A percentile compares a stretch with the other conserved stretches of the same genome.
phyloP scores from a whole-genome alignment of 2,888 invertebrate genomes.

The Catocala fraxini region DNA sequence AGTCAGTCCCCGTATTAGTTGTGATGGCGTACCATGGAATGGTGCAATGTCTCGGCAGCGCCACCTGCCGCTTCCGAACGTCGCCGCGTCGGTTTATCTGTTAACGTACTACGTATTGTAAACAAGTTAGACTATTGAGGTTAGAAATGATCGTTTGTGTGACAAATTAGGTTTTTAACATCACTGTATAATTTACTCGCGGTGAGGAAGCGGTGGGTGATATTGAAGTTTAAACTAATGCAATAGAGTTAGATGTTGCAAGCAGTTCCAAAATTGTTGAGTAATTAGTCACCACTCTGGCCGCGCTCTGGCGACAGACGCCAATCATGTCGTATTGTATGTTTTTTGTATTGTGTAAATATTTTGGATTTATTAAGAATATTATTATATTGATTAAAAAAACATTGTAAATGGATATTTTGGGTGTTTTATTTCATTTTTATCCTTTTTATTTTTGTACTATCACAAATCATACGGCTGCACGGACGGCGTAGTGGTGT shows the following conservation, averaged over 20 bases:
- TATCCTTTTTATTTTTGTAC: neutral
- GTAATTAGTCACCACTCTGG: slow-evolving; percentile 46
- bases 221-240: slow-evolving; percentile 43
- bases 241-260: slow-evolving; percentile 53
- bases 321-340: slow-evolving; percentile 82
- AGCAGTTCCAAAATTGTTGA: slow-evolving; percentile 48
- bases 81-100: no score
- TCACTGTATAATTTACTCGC: slow-evolving; percentile 21
- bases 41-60: slow-evolving; percentile 24
- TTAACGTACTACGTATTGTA: neutral
- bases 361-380: slow-evolving; percentile 88
- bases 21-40: slow-evolving; percentile 27
- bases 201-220: slow-evolving; percentile 45
- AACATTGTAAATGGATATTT: slow-evolving; percentile 82
- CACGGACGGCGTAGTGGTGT: no score
- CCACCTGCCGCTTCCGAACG: slow-evolving; percentile 27
- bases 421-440: slow-evolving; percentile 66
- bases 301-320: slow-evolving; percentile 66
- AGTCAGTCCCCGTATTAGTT: slow-evolving; percentile 13
- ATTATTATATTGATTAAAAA: slow-evolving; percentile 88
- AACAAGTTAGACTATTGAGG: neutral
- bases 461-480: neutral
- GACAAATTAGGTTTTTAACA: slow-evolving; percentile 29
- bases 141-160: slow-evolving; percentile 23
- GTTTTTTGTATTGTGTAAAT: slow-evolving; percentile 88